A percentile compares a stretch with the other conserved stretches of the same genome.
phyloP scores from a whole-genome alignment of 2,113 vertebrate species.

The Sceloporus undulatus region DNA sequence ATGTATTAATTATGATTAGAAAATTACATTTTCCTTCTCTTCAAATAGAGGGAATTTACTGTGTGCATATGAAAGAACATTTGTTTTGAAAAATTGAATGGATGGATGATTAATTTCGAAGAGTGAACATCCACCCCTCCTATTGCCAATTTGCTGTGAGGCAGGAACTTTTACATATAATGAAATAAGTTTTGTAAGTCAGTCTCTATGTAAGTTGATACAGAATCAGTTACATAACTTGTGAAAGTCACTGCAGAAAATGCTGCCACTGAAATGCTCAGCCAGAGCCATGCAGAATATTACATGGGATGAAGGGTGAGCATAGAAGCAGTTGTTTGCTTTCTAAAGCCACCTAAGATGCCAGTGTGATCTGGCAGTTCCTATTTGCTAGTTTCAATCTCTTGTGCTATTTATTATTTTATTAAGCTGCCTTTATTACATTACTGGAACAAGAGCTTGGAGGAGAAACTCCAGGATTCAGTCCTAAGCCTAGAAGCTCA shows the following conservation, averaged over 20 bases:
- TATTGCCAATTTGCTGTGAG: neutral
- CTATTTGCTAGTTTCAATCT: neutral
- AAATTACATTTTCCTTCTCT: constrained; percentile 14
- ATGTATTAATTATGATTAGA: constrained; percentile 45
- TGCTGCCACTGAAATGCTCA: neutral
- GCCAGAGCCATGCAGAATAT: neutral
- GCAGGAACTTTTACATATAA: constrained; percentile 3
- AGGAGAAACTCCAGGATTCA: too few species aligned
- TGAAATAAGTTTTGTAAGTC: neutral
- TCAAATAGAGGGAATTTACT: constrained; percentile 9
- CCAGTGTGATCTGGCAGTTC: neutral
- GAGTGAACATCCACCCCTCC: neutral
- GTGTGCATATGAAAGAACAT: constrained; percentile 12
- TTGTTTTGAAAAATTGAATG: constrained; percentile 12
- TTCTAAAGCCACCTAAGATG: neutral
- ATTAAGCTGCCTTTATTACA: too few species aligned
- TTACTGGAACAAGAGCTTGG: too few species aligned
- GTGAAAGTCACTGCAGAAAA: neutral
- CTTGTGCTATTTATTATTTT: neutral
- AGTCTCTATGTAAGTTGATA: constrained; percentile 6
- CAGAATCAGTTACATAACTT: neutral
- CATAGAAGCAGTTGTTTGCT: neutral
- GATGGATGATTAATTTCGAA: constrained; percentile 23
- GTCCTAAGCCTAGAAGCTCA: too few species aligned
- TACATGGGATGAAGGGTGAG: neutral